A percentile compares a stretch with the other conserved stretches of the same genome.
These are phyloP conservation scores for Scolopax bukidnonensis DNA, from an alignment of 2,797 vertebrate species.

Conservation along the genomic window DNA sequence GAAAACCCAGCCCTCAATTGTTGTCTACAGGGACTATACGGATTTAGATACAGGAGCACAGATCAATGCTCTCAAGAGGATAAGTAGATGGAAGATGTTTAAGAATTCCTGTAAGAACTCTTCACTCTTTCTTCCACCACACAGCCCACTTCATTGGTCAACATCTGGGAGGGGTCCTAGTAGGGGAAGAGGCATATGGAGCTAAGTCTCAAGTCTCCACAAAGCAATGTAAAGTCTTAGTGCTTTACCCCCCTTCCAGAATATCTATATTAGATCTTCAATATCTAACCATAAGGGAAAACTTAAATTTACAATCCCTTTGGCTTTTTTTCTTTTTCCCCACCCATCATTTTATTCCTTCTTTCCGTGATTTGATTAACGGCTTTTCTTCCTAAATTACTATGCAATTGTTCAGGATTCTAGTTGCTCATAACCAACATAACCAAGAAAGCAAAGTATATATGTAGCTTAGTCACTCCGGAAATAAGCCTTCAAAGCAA, in stretches of 20 bases:
- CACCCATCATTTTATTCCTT: neutral
- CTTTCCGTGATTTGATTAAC: neutral
- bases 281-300: neutral
- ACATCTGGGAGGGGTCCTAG: neutral
- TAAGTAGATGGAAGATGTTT: neutral
- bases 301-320: neutral
- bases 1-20: neutral
- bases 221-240: neutral
- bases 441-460: neutral
- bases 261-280: neutral
- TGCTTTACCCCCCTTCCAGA: neutral
- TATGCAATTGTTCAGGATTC: neutral
- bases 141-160: neutral
- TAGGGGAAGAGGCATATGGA: neutral
- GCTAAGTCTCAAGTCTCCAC: neutral
- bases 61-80: neutral
- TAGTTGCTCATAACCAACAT: neutral
- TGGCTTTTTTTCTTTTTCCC: neutral
- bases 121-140: neutral
- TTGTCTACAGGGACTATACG: neutral
- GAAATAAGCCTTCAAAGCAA: neutral
- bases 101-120: neutral
- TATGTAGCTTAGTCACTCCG: neutral
- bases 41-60: neutral
- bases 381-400: neutral